Evolutionary conservation across 2,888 invertebrate genomes (phyloP).

Genomic region (Pimpla rufipes): DNA sequence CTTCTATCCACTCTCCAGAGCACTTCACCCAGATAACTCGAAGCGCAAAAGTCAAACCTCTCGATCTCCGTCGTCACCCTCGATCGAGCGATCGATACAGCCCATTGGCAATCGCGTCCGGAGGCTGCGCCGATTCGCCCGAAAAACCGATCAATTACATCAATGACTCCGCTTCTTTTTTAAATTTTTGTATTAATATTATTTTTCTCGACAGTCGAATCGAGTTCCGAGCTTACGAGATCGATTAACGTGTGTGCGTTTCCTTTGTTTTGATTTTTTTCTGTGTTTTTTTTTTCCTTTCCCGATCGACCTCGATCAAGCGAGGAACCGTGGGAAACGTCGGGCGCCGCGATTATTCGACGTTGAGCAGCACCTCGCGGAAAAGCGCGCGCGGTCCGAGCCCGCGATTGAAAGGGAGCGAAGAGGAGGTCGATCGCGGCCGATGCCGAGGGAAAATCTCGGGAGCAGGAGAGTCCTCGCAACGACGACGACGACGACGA

Average conservation of each 20-base stretch:
- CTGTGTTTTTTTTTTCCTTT: not conserved
- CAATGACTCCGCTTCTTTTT: constrained; percentile 42
- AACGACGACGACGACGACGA: too few species aligned
- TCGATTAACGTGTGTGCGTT: too few species aligned
- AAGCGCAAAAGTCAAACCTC: constrained; percentile 22
- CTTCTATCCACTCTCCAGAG: constrained; percentile 31
- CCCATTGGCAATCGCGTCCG: not conserved
- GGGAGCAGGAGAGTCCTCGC: constrained; percentile 53
- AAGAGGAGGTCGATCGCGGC: constrained; percentile 10
- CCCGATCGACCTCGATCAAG: not conserved
- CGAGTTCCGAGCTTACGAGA: not conserved
- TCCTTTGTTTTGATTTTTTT: constrained; percentile 4
- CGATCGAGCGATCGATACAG: constrained; percentile 6
- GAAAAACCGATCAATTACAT: constrained; percentile 9
- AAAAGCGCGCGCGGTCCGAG: constrained; percentile 13
- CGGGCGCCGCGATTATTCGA: not conserved
- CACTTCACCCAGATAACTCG: constrained; percentile 59
- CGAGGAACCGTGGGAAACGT: not conserved
- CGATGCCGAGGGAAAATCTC: constrained; percentile 11
- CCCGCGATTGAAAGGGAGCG: constrained; percentile 13
- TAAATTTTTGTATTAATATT: constrained; percentile 5
- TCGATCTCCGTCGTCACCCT: not conserved
- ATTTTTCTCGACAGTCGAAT: not conserved
- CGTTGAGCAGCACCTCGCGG: constrained; percentile 30
- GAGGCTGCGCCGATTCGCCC: not conserved